phyloP scores from a whole-genome alignment of 2,888 invertebrate species.

The Callinectes sapidus region DNA sequence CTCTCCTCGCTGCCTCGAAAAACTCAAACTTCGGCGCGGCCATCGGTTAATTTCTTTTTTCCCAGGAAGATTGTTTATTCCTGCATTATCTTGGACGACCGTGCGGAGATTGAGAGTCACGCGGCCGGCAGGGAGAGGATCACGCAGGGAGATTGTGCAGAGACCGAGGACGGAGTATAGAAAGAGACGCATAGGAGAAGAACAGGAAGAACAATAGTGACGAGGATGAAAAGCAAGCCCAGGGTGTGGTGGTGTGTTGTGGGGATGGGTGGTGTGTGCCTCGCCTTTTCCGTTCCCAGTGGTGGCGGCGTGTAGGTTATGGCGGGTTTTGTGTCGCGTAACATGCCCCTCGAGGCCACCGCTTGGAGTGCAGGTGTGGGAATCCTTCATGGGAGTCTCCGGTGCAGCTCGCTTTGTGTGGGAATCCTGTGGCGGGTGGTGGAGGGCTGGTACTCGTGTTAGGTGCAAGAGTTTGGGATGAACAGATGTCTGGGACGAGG shows the following conservation, averaged over 20 bases:
- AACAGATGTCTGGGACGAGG: neutral
- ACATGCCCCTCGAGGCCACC: conserved; percentile 7
- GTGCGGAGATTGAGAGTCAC: neutral
- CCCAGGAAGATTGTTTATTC: conserved; percentile 18
- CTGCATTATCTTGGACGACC: conserved; percentile 17
- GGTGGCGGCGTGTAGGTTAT: neutral
- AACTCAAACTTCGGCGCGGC: neutral
- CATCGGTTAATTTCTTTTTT: neutral
- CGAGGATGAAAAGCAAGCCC: neutral
- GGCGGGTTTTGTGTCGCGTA: neutral
- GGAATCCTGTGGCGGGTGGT: neutral
- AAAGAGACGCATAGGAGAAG: neutral
- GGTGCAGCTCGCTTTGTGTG: neutral
- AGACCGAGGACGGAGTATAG: neutral
- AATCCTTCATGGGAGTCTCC: neutral
- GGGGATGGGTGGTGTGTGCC: neutral
- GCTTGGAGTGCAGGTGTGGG: neutral
- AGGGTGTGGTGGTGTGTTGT: neutral
- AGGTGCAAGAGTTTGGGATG: neutral
- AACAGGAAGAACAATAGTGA: neutral
- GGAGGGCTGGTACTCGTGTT: neutral
- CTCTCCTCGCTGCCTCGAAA: neutral
- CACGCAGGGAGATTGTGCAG: neutral
- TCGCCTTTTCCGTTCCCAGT: neutral
- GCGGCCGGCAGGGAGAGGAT: neutral